Evolutionary conservation across 2,113 vertebrate species (phyloP).

Genomic region (Acinonyx jubatus): DNA sequence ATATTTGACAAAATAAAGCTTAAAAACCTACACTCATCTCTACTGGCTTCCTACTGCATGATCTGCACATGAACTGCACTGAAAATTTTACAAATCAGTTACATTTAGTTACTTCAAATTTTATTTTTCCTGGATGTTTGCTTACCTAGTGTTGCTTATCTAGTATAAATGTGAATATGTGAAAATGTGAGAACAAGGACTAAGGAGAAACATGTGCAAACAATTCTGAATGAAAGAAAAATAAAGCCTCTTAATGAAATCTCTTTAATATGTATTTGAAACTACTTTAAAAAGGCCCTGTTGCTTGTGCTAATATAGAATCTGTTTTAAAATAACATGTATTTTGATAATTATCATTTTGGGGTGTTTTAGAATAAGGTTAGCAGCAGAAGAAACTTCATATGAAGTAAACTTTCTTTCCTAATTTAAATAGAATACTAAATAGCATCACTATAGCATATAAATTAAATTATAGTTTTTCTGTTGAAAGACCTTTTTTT

Average conservation of each 20-base stretch:
- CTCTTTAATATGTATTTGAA: conserved; percentile 19
- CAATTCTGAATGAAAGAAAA: conserved; percentile 31
- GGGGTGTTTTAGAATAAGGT: background rate
- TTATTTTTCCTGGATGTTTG: background rate
- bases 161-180: background rate
- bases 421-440: background rate
- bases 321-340: background rate
- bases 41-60: background rate
- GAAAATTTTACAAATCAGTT: background rate
- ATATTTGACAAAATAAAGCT: background rate
- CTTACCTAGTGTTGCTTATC: background rate
- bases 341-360: conserved; percentile 20
- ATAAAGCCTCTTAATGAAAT: conserved; percentile 5
- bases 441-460: background rate
- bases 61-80: background rate
- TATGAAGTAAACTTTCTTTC: background rate
- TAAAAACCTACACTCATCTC: background rate
- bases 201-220: background rate
- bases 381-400: background rate
- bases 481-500: background rate
- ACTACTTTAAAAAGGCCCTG: background rate
- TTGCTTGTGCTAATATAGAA: background rate
- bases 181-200: conserved; percentile 11
- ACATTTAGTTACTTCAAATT: background rate
- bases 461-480: background rate